Evolutionary conservation across 2,888 invertebrate genomes (phyloP).

Genomic region (Laspeyria flexula): DNA sequence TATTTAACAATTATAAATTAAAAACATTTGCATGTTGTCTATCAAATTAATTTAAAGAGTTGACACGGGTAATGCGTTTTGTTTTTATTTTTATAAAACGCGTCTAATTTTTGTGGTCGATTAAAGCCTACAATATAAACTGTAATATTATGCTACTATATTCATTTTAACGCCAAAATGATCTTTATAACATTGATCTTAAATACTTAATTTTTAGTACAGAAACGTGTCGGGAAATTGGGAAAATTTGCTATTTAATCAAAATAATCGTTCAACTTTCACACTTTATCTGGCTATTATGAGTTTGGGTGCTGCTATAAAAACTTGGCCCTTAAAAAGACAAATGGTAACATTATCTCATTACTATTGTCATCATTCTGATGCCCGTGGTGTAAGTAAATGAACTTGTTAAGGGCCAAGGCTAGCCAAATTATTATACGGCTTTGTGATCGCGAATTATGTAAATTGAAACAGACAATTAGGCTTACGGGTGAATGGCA

Average conservation of each 20-base stretch:
- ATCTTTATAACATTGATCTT: too few species aligned
- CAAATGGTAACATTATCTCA: constrained; percentile 50
- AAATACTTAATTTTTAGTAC: not conserved
- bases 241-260: constrained; percentile 20
- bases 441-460: constrained; percentile 55
- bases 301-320: constrained; percentile 29
- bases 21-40: too few species aligned
- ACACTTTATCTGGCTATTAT: constrained; percentile 21
- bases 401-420: constrained; percentile 70
- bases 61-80: too few species aligned
- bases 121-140: too few species aligned
- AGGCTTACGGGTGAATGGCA: constrained; percentile 53
- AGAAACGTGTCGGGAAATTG: constrained; percentile 18
- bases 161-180: too few species aligned
- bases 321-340: constrained; percentile 37
- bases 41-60: too few species aligned
- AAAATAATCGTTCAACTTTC: constrained; percentile 40
- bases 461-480: constrained; percentile 65
- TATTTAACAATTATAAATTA: too few species aligned
- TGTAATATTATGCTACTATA: too few species aligned
- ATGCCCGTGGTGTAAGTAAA: constrained; percentile 46
- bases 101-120: too few species aligned
- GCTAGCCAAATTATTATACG: constrained; percentile 55
- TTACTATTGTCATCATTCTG: constrained; percentile 40
- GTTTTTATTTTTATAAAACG: too few species aligned